Evolutionary conservation across 2,113 vertebrate genomes (phyloP).

Genomic region (Nicator chloris): DNA sequence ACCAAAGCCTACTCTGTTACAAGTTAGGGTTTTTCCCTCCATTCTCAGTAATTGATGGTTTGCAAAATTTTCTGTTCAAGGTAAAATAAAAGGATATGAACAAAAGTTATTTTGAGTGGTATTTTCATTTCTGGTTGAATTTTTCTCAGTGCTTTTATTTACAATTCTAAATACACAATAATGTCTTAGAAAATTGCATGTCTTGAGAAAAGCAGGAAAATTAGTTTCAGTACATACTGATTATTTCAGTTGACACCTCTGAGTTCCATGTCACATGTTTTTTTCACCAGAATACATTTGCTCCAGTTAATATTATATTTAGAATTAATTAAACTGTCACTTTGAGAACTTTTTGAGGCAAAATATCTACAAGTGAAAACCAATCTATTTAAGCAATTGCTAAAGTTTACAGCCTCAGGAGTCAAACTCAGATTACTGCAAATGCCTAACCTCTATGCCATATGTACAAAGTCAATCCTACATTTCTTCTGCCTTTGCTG

Average conservation of each 20-base stretch:
- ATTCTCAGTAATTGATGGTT: conserved; percentile 49
- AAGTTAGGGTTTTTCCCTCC: background rate
- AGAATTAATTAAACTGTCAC: background rate
- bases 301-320: background rate
- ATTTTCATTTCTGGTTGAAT: conserved; percentile 36
- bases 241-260: background rate
- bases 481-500: background rate
- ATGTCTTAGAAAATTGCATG: background rate
- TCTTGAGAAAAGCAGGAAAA: background rate
- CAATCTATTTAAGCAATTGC: background rate
- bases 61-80: conserved; percentile 58
- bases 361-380: background rate
- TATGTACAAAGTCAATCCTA: background rate
- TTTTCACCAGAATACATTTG: background rate
- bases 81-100: conserved; percentile 74
- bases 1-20: conserved; percentile 65
- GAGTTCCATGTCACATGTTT: background rate
- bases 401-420: background rate
- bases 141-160: background rate
- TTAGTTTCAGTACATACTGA: background rate
- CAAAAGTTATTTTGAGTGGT: conserved; percentile 47
- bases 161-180: background rate
- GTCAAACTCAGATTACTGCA: background rate
- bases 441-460: background rate
- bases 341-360: background rate